A percentile compares a stretch with the other conserved stretches of the same genome.
phyloP scores from a whole-genome alignment of 2,113 vertebrate species.

The Agapornis roseicollis region DNA sequence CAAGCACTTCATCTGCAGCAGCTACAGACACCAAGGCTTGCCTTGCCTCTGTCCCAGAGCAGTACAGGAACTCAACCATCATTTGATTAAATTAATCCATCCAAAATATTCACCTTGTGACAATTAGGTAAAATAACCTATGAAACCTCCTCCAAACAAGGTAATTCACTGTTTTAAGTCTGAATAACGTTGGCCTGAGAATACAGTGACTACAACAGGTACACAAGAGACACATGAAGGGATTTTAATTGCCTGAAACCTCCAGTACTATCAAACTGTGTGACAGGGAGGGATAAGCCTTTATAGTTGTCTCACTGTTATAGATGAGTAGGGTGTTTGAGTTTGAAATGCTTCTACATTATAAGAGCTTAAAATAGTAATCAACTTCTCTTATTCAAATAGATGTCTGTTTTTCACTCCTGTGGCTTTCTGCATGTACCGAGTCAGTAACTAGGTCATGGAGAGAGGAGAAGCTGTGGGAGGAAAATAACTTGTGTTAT shows the following conservation, averaged over 20 bases:
- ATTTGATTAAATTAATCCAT: neutral
- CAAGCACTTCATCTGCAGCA: neutral
- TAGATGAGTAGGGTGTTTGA: neutral
- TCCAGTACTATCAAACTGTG: neutral
- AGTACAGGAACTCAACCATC: neutral
- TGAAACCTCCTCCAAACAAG: neutral
- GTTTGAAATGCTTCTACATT: neutral
- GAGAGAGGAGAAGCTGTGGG: neutral
- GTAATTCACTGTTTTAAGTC: neutral
- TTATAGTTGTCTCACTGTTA: neutral
- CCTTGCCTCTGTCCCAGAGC: neutral
- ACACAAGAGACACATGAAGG: neutral
- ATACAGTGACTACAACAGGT: neutral
- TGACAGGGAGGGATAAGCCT: neutral
- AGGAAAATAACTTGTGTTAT: neutral
- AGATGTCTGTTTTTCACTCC: neutral
- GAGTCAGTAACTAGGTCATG: constrained; percentile 30
- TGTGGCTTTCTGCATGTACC: neutral
- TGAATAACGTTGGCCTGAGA: neutral
- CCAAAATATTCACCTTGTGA: neutral
- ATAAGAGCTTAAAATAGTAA: constrained; percentile 48
- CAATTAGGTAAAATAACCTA: neutral
- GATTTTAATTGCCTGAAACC: constrained; percentile 3
- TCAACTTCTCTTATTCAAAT: constrained; percentile 16
- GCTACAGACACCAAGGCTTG: neutral